These are phyloP conservation scores for Nymphalis c-album DNA, from an alignment of 2,888 invertebrate species.

Conservation along the genomic window DNA sequence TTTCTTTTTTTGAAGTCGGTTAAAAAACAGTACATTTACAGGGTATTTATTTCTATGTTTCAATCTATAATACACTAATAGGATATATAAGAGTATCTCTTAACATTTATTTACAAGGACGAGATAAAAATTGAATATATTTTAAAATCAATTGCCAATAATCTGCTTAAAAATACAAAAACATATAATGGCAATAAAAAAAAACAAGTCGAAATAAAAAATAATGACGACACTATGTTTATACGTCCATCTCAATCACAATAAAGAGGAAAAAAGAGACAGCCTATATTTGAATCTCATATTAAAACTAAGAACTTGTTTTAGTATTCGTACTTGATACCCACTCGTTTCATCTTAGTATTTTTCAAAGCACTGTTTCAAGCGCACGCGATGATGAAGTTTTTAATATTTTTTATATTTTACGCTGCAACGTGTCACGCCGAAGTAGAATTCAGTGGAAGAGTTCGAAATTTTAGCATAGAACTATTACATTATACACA, in stretches of 20 bases:
- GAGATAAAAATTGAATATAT: no score
- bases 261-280: constrained; percentile 1
- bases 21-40: no score
- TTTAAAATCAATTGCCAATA: no score
- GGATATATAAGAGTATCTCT: no score
- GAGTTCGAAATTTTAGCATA: constrained; percentile 71
- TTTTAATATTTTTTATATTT: constrained; percentile 50
- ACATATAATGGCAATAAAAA: not conserved
- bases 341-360: constrained; percentile 46
- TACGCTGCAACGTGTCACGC: constrained; percentile 56
- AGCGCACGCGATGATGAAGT: constrained; percentile 54
- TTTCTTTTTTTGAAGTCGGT: no score
- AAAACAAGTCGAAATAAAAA: not conserved
- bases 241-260: not conserved
- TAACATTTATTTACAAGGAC: no score
- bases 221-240: not conserved
- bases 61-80: no score
- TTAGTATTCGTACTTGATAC: constrained; percentile 8
- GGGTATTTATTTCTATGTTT: no score
- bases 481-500: constrained; percentile 68
- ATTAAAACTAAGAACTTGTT: constrained; percentile 14
- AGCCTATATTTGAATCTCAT: not conserved
- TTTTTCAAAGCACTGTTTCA: constrained; percentile 50
- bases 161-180: no score
- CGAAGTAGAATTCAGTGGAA: constrained; percentile 62